phyloP scores from a whole-genome alignment of 2,797 vertebrate genomes.

The Bradypodion pumilum region DNA sequence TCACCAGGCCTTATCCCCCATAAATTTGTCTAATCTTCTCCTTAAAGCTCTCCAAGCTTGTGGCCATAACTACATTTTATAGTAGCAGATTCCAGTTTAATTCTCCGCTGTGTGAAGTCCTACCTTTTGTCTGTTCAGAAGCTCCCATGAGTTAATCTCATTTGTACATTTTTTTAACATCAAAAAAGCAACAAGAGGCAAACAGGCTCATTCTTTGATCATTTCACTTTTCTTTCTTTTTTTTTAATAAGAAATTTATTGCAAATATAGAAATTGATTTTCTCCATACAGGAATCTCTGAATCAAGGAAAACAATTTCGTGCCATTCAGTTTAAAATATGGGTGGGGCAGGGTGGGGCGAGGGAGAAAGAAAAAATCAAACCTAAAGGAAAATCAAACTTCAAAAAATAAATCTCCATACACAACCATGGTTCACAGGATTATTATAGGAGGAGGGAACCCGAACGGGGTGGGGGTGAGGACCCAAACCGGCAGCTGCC shows the following conservation, averaged over 20 bases:
- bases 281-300: conserved; percentile 83
- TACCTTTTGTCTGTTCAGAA: background rate
- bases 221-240: conserved; percentile 63
- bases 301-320: conserved; percentile 82
- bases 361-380: conserved; percentile 28
- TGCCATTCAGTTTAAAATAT: conserved; percentile 81
- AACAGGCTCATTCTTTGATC: conserved; percentile 52
- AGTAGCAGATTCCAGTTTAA: too few relatives aligned
- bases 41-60: background rate
- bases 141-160: background rate
- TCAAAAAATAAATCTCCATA: conserved; percentile 71
- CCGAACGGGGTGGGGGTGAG: conserved; percentile 65
- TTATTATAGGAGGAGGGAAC: conserved; percentile 64
- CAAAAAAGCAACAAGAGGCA: conserved; percentile 8
- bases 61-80: too few relatives aligned
- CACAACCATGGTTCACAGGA: conserved; percentile 73
- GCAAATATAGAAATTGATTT: conserved; percentile 89
- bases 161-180: too few relatives aligned
- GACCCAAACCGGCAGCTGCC: conserved; percentile 72
- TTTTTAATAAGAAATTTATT: conserved; percentile 88
- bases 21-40: too few relatives aligned
- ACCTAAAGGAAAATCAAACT: conserved; percentile 48
- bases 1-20: background rate
- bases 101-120: background rate
- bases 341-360: background rate